phyloP scores from a whole-genome alignment of 2,888 invertebrate genomes.

The Laspeyria flexula region DNA sequence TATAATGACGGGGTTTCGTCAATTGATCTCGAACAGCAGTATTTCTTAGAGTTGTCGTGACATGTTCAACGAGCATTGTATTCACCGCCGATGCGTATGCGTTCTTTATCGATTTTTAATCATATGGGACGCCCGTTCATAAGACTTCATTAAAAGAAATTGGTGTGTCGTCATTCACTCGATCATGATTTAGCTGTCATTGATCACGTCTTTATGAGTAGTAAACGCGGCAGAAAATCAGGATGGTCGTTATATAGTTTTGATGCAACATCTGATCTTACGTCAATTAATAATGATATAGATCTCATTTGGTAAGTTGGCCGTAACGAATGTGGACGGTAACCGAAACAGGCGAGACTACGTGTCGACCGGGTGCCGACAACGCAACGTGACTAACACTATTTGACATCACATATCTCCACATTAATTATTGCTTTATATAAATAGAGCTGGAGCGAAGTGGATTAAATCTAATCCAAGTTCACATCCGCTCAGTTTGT shows the following conservation, averaged over 20 bases:
- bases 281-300: constrained; percentile 67
- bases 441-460: constrained; percentile 12
- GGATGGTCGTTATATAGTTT: constrained; percentile 36
- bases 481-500: constrained; percentile 15
- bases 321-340: constrained; percentile 64
- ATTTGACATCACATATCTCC: constrained; percentile 21
- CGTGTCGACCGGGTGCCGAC: constrained; percentile 43
- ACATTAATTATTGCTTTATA: constrained; percentile 16
- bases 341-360: constrained; percentile 60
- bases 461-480: constrained; percentile 17
- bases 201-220: constrained; percentile 50
- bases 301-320: constrained; percentile 52
- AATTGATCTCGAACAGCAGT: constrained; percentile 61
- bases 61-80: constrained; percentile 59
- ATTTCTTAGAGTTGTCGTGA: constrained; percentile 57
- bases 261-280: constrained; percentile 55
- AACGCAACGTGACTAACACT: constrained; percentile 37
- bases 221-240: constrained; percentile 36
- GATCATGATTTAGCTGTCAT: constrained; percentile 68
- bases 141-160: constrained; percentile 68
- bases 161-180: constrained; percentile 65
- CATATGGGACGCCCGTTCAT: constrained; percentile 65
- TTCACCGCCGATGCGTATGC: constrained; percentile 50
- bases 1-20: constrained; percentile 54
- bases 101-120: constrained; percentile 66